Percentiles rank a stretch among this genome's conserved stretches.
Conservation (phyloP, 2,888 invertebrate species). For the Chesias legatella region DNA sequence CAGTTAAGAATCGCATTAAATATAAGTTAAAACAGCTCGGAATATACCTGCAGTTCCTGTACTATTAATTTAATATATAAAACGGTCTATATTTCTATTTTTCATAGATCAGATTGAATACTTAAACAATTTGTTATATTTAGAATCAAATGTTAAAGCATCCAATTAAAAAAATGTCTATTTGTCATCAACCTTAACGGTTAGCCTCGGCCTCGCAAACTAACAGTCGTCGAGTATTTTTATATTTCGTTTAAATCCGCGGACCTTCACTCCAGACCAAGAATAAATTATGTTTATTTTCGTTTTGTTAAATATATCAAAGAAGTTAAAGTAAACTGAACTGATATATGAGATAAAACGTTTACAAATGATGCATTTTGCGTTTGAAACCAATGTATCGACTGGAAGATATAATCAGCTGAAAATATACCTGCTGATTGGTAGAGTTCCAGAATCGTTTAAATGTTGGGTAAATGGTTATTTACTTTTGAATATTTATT, state of each 20-base stretch:
- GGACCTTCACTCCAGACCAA: conserved; percentile 44
- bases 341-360: conserved; percentile 22
- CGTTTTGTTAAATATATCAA: conserved; percentile 34
- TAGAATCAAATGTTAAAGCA: conserved; percentile 9
- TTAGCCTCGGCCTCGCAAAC: conserved; percentile 41
- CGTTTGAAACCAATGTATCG: conserved; percentile 12
- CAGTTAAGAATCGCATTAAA: conserved; percentile 22
- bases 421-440: conserved; percentile 12
- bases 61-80: too few species aligned
- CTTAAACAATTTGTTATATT: background rate
- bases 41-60: conserved; percentile 2
- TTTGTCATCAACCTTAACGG: conserved; percentile 37
- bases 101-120: background rate
- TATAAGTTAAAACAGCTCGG: conserved; percentile 15
- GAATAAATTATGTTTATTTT: conserved; percentile 43
- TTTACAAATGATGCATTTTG: conserved; percentile 11
- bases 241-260: conserved; percentile 34
- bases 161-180: conserved; percentile 34
- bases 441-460: conserved; percentile 13
- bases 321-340: conserved; percentile 35
- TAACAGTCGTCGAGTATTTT: conserved; percentile 23
- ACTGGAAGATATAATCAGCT: conserved; percentile 13
- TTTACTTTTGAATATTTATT: conserved; percentile 2
- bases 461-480: conserved; percentile 8
- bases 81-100: too few species aligned